Percentiles rank a stretch among this genome's conserved stretches.
Evolutionary conservation across 92 coral and sea anemone genomes (phyloP).

Genomic region (Paramuricea clavata): DNA sequence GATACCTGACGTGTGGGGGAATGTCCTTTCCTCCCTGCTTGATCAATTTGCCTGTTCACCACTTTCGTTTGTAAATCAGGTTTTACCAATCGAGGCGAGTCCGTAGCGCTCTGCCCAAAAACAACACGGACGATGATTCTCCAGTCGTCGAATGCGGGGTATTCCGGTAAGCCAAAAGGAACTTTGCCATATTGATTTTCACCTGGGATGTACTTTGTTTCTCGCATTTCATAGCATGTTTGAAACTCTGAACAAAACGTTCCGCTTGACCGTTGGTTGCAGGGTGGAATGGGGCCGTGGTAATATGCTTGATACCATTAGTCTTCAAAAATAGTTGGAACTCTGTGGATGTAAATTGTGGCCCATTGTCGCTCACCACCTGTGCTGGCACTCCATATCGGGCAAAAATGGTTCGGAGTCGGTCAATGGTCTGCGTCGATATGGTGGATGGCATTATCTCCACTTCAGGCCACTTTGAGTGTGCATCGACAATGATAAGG

Average conservation of each 20-base stretch:
- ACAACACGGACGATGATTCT: constrained; percentile 22
- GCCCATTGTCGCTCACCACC: constrained; percentile 69
- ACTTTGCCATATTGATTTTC: constrained; percentile 1
- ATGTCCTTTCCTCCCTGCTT: background rate
- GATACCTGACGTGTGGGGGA: constrained; percentile 18
- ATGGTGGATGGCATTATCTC: constrained; percentile 60
- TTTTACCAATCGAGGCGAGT: constrained; percentile 54
- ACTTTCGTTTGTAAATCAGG: constrained; percentile 39
- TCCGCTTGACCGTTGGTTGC: constrained; percentile 52
- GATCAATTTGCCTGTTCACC: constrained; percentile 14
- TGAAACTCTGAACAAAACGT: constrained; percentile 7
- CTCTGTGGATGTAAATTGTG: constrained; percentile 54
- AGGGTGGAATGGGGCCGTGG: constrained; percentile 62
- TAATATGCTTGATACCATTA: too few relatives aligned
- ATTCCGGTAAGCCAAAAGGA: constrained; percentile 33
- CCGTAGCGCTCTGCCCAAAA: constrained; percentile 19
- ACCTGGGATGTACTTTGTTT: constrained; percentile 27
- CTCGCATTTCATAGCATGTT: constrained; percentile 33
- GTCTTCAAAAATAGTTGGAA: constrained; percentile 29
- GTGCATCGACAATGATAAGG: constrained; percentile 52
- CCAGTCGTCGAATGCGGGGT: constrained; percentile 46
- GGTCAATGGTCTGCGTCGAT: constrained; percentile 58
- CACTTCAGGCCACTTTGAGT: constrained; percentile 73
- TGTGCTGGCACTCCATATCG: constrained; percentile 66
- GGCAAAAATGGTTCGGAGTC: constrained; percentile 57